These are phyloP conservation scores for Lysiphlebus fabarum DNA, from an alignment of 1,140 invertebrate species.

Conservation along the genomic window DNA sequence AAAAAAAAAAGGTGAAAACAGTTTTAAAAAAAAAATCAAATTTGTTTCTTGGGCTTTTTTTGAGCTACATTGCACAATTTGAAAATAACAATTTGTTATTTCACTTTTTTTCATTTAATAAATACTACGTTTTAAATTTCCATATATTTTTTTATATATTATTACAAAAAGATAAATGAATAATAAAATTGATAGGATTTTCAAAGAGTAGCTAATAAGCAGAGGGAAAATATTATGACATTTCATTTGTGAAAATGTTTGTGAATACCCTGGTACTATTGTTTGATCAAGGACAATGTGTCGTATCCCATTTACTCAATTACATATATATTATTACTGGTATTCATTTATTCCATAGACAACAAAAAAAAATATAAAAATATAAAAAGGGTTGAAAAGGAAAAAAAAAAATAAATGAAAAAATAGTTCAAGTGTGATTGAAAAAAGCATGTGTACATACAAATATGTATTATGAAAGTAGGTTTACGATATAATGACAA, in stretches of 20 bases:
- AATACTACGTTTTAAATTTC: too few relatives aligned
- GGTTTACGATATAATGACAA: background rate
- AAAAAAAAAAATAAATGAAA: background rate
- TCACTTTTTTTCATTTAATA: too few relatives aligned
- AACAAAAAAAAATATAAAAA: conserved; percentile 25
- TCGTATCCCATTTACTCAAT: background rate
- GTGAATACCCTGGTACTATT: background rate
- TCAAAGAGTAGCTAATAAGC: conserved; percentile 7
- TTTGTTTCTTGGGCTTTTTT: too few relatives aligned
- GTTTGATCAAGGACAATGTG: conserved; percentile 29
- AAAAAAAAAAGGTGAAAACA: too few relatives aligned
- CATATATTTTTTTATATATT: too few relatives aligned
- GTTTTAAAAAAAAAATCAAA: too few relatives aligned
- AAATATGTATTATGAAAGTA: background rate
- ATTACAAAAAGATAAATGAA: background rate
- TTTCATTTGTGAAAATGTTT: conserved; percentile 24
- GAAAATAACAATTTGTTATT: too few relatives aligned
- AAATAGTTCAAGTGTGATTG: too few relatives aligned
- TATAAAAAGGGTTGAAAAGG: background rate
- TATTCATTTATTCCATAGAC: conserved; percentile 1
- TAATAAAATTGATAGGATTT: conserved; percentile 11
- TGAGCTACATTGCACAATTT: background rate
- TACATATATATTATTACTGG: background rate
- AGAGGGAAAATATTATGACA: conserved; percentile 22
- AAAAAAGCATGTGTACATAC: too few relatives aligned